Conservation (phyloP, 2,888 invertebrate species). For the Macrosiphum euphorbiae region DNA sequence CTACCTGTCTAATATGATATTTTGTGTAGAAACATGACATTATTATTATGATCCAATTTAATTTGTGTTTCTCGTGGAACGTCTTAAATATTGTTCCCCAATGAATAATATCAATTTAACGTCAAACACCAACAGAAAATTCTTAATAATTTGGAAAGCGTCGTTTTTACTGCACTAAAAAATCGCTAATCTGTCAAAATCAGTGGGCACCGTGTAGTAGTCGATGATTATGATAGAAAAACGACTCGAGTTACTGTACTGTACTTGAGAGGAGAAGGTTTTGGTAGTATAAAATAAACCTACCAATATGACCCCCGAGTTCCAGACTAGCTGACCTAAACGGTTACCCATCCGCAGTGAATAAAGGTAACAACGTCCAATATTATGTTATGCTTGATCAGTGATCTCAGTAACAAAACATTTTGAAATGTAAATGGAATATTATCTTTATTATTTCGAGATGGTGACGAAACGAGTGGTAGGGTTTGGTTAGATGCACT, state of each 20-base stretch:
- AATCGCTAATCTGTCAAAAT: not conserved
- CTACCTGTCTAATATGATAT: too few species aligned
- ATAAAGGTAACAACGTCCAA: too few species aligned
- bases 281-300: too few species aligned
- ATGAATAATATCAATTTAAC: too few species aligned
- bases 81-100: too few species aligned
- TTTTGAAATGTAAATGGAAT: not conserved
- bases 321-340: not conserved
- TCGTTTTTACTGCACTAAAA: not conserved
- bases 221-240: not conserved
- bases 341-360: not conserved
- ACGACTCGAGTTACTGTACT: not conserved
- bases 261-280: too few species aligned
- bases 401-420: not conserved
- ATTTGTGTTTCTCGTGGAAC: too few species aligned
- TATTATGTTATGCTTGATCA: not conserved
- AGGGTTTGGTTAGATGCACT: not conserved
- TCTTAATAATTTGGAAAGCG: not conserved
- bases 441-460: not conserved
- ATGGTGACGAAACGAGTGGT: not conserved
- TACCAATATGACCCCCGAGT: too few species aligned
- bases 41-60: too few species aligned
- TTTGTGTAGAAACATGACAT: too few species aligned
- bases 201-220: not conserved
- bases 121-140: too few species aligned